Evolutionary conservation across 2,888 invertebrate genomes (phyloP), one percentile per base, ranked within the genome.

Genomic region (Linnaemya vulpina): DNA sequence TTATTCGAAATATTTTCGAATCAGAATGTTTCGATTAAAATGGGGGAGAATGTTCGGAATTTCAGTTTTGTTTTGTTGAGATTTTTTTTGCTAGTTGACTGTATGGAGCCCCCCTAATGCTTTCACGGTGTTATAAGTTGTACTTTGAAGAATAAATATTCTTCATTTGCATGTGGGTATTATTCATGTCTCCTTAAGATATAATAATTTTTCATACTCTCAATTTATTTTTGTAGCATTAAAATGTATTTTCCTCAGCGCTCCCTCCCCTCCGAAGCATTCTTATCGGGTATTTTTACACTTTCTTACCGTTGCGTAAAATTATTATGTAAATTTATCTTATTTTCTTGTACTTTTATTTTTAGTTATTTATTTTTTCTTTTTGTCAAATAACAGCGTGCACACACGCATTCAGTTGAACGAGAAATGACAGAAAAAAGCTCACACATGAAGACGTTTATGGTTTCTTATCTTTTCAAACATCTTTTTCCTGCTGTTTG

Each of bases 211-310:
- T 63, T 63, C 38, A 38, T 38, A 22, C 3, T 25, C 35, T n/a
- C 53, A 40, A 25, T 55, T 68, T 38, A 38, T 38, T 17, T 70
- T 38, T 17, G 11, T 17, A 11, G 2, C 25, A 53, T 40, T 22
- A 68, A 20, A 51, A 30, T 17, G 13, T n/a, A 25, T 68, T 58
- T 5, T 58, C 35, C 5, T 2, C 30, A 30, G 30, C 30, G 30
- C 2, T 30, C 5, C 5, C 30, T 46, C 67, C 7, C n/a, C 40
- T 13, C 38, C 8, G 40, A 70, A 62, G 3, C 17, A 20, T 35
- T 70, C 38, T 81, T 75, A 70, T 75, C 81, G 46, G 30, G 11
- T 55, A 63, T 46, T 63, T 81, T 75, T 75, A 81, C 75, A 75
- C 53, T 81, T 63, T 70, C 38, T 46, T 75, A n/a, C 43, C 68